Evolutionary conservation across 2,888 invertebrate species (phyloP).

Genomic region (Lepidocyrtoides sp.): DNA sequence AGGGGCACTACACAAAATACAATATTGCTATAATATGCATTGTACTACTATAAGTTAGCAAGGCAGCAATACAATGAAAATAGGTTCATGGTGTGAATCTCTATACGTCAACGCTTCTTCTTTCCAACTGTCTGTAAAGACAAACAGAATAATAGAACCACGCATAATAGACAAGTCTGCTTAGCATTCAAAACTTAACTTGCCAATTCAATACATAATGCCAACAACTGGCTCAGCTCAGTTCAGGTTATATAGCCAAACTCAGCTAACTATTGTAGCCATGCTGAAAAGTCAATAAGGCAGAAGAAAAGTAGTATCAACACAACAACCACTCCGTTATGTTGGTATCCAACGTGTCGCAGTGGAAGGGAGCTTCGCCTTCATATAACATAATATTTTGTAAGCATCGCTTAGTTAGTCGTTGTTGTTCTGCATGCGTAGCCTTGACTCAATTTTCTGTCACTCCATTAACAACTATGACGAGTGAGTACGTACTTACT

Average conservation of each 20-base stretch:
- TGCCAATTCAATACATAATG: too few relatives aligned
- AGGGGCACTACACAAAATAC: neutral
- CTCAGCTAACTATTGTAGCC: too few relatives aligned
- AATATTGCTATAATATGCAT: too few relatives aligned
- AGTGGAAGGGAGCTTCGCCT: too few relatives aligned
- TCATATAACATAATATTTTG: neutral
- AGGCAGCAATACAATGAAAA: constrained; percentile 8
- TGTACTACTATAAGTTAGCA: too few relatives aligned
- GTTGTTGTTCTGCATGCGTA: constrained; percentile 61
- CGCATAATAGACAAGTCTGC: too few relatives aligned
- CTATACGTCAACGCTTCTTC: neutral
- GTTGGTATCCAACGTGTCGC: neutral
- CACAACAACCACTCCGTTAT: neutral
- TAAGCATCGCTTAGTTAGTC: constrained; percentile 13
- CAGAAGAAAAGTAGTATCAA: too few relatives aligned
- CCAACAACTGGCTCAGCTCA: too few relatives aligned
- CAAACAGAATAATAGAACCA: too few relatives aligned
- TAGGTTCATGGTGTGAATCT: neutral
- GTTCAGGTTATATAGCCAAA: too few relatives aligned
- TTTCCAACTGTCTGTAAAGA: neutral
- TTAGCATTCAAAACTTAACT: too few relatives aligned
- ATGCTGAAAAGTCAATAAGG: too few relatives aligned
- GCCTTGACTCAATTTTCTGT: constrained; percentile 78
- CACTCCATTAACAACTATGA: constrained; percentile 72
- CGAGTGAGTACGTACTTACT: neutral